A percentile compares a stretch with the other conserved stretches of the same genome.
phyloP scores from a whole-genome alignment of 2,888 invertebrate genomes.

The Temnothorax unifasciatus region DNA sequence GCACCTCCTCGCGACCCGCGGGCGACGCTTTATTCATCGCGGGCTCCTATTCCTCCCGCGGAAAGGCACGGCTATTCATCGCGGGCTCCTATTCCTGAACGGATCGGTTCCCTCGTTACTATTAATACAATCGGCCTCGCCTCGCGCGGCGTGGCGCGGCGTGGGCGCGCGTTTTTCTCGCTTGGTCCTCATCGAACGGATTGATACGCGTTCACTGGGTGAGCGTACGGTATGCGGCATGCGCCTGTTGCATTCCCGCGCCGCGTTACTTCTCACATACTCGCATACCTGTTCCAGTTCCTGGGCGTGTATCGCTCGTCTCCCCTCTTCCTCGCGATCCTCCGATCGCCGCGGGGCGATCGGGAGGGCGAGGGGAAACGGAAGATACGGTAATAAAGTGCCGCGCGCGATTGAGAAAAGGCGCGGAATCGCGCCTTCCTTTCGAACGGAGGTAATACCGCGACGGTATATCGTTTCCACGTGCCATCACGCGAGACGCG shows the following conservation, averaged over 20 bases:
- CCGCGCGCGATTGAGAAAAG: background rate
- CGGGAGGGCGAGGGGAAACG: background rate
- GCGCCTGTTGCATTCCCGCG: slow-evolving; percentile 46
- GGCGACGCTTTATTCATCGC: slow-evolving; percentile 50
- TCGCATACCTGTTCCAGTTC: slow-evolving; percentile 30
- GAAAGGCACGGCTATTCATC: slow-evolving; percentile 46
- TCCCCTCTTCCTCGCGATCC: background rate
- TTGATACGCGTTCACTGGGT: slow-evolving; percentile 47
- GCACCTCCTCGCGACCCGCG: slow-evolving; percentile 57
- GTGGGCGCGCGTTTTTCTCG: slow-evolving; percentile 45
- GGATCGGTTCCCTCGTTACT: slow-evolving; percentile 35
- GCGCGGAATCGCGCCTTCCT: background rate
- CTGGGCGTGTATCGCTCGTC: slow-evolving; percentile 40
- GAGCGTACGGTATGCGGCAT: slow-evolving; percentile 50
- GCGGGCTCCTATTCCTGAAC: background rate
- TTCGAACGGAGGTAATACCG: background rate
- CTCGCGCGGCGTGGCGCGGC: slow-evolving; percentile 14
- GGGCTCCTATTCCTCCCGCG: slow-evolving; percentile 54
- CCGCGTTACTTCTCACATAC: slow-evolving; percentile 44
- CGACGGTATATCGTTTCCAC: background rate
- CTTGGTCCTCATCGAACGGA: slow-evolving; percentile 30
- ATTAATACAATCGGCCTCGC: slow-evolving; percentile 19
- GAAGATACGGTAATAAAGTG: background rate
- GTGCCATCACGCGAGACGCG: slow-evolving; percentile 28
- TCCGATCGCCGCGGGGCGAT: background rate